A percentile compares a stretch with the other conserved stretches of the same genome.
Evolutionary conservation across 2,888 invertebrate genomes (phyloP).

Genomic region (Andrena dorsata): DNA sequence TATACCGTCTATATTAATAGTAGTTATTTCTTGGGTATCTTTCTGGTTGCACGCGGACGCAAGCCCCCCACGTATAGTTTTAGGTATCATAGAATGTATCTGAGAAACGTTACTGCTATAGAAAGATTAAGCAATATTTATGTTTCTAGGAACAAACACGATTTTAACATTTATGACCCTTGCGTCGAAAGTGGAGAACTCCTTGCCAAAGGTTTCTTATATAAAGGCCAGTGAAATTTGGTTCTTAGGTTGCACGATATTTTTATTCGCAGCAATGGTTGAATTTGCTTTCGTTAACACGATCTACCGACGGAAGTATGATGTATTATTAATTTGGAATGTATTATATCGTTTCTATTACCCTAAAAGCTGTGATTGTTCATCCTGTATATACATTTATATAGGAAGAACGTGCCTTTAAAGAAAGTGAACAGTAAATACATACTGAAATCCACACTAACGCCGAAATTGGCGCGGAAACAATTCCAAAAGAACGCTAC

Average conservation of each 20-base stretch:
- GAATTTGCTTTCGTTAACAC: conserved; percentile 96
- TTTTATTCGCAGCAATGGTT: conserved; percentile 93
- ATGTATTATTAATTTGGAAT: not conserved
- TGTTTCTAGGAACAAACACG: conserved; percentile 90
- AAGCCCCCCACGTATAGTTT: conserved; percentile 92
- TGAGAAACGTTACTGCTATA: conserved; percentile 64
- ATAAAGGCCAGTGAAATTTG: conserved; percentile 96
- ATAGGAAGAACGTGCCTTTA: conserved; percentile 89
- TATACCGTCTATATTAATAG: conserved; percentile 94
- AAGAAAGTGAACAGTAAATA: conserved; percentile 93
- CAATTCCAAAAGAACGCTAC: conserved; percentile 89
- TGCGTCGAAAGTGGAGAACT: conserved; percentile 93
- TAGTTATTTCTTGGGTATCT: conserved; percentile 95
- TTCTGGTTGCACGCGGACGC: conserved; percentile 96
- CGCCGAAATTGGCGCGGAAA: conserved; percentile 91
- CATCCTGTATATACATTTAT: not conserved
- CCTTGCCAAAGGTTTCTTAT: conserved; percentile 94
- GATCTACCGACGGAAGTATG: conserved; percentile 93
- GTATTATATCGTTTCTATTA: not conserved
- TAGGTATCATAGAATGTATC: conserved; percentile 86
- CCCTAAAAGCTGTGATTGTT: not conserved
- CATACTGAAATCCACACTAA: conserved; percentile 93
- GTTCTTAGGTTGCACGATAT: conserved; percentile 94
- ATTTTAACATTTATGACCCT: conserved; percentile 95
- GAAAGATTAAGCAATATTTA: conserved; percentile 12